These are phyloP conservation scores for Rhizoglyphus robini DNA, from an alignment of 1,140 invertebrate species.

Conservation along the genomic window DNA sequence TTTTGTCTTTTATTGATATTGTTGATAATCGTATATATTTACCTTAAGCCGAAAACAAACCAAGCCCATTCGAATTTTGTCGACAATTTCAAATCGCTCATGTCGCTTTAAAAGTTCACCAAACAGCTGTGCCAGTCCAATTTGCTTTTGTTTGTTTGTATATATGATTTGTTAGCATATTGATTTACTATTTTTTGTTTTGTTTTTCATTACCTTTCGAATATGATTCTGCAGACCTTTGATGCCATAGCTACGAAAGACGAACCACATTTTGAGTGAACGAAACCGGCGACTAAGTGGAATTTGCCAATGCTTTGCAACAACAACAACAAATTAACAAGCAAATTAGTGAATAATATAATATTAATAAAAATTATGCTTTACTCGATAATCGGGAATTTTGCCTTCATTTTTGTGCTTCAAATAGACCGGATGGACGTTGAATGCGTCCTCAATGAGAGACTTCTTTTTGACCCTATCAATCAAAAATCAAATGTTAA, in stretches of 20 bases:
- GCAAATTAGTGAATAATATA: background rate
- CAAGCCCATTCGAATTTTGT: slow-evolving; percentile 56
- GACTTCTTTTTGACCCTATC: slow-evolving; percentile 62
- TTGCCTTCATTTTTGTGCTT: slow-evolving; percentile 90
- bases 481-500: slow-evolving; percentile 33
- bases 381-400: slow-evolving; percentile 77
- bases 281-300: slow-evolving; percentile 75
- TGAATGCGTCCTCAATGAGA: slow-evolving; percentile 74
- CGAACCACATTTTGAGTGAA: slow-evolving; percentile 87
- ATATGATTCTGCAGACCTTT: slow-evolving; percentile 59
- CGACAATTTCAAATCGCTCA: slow-evolving; percentile 59
- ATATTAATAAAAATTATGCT: background rate
- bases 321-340: slow-evolving; percentile 18
- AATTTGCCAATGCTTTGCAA: slow-evolving; percentile 79
- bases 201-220: slow-evolving; percentile 40
- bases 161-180: too few relatives aligned
- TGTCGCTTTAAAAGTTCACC: slow-evolving; percentile 52
- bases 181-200: background rate
- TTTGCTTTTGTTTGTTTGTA: slow-evolving; percentile 41
- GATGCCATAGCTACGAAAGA: slow-evolving; percentile 65
- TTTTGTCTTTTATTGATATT: background rate
- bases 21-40: slow-evolving; percentile 23
- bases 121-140: slow-evolving; percentile 59
- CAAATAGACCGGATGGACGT: slow-evolving; percentile 93
- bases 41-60: slow-evolving; percentile 75